phyloP scores from a whole-genome alignment of 2,888 invertebrate genomes.

The Subacronicta megacephala region DNA sequence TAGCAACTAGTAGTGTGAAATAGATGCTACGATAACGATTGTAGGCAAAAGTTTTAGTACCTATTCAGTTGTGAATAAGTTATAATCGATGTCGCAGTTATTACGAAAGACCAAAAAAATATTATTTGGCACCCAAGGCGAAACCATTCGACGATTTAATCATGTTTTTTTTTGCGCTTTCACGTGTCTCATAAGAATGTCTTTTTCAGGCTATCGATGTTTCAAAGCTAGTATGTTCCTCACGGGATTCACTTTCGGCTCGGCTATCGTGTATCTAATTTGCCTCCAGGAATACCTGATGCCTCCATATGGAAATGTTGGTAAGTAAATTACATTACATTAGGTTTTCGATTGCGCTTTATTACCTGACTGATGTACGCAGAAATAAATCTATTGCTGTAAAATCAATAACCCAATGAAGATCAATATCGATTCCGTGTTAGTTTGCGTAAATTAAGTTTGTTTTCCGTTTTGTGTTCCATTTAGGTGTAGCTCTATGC shows the following conservation, averaged over 20 bases:
- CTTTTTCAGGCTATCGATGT: conserved; percentile 94
- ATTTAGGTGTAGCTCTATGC: conserved; percentile 91
- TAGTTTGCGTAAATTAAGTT: conserved; percentile 10
- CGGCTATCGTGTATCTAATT: conserved; percentile 94
- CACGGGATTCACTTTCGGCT: conserved; percentile 96
- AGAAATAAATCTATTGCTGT: conserved; percentile 23
- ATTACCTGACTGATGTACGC: conserved; percentile 9
- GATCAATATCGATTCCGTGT: conserved; percentile 11
- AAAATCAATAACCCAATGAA: conserved; percentile 18
- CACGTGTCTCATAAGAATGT: conserved; percentile 13
- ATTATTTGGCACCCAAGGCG: too few species aligned
- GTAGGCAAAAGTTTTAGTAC: too few species aligned
- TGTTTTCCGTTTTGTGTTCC: conserved; percentile 16
- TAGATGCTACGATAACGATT: too few species aligned
- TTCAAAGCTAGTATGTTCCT: conserved; percentile 96
- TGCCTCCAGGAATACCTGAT: conserved; percentile 95
- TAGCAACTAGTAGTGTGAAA: too few species aligned
- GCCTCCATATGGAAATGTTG: conserved; percentile 93
- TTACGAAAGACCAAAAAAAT: too few species aligned
- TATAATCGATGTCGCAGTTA: too few species aligned
- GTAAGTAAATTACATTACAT: conserved; percentile 74
- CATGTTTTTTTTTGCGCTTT: not conserved
- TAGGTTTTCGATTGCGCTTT: not conserved
- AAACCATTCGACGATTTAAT: too few species aligned
- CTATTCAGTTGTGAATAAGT: too few species aligned